A percentile compares a stretch with the other conserved stretches of the same genome.
Conservation (phyloP, 2,888 invertebrate genomes). For the Netelia fuscicornis region DNA sequence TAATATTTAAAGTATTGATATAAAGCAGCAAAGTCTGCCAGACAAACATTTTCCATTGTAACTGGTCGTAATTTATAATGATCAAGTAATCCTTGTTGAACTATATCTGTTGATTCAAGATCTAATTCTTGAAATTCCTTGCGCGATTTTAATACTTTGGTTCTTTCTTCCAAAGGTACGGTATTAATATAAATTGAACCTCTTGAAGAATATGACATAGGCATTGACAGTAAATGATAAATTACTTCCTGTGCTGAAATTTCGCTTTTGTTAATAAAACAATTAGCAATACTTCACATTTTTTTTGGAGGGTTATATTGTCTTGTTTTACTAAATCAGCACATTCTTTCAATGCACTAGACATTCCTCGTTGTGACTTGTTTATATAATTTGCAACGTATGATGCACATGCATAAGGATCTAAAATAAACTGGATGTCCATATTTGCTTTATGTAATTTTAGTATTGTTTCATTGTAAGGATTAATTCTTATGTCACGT, state of each 20-base stretch:
- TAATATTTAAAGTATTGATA: slow-evolving; percentile 22
- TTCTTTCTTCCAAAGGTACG: slow-evolving; percentile 21
- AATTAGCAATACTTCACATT: slow-evolving; percentile 47
- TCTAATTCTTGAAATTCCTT: slow-evolving; percentile 30
- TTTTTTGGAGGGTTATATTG: slow-evolving; percentile 39
- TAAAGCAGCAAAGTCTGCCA: slow-evolving; percentile 56
- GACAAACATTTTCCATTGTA: slow-evolving; percentile 45
- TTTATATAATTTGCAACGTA: slow-evolving; percentile 34
- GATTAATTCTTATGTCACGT: no score
- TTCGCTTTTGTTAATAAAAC: slow-evolving; percentile 42
- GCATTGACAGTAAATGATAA: slow-evolving; percentile 23
- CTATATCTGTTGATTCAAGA: slow-evolving; percentile 56
- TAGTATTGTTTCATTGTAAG: not conserved
- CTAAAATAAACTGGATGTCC: slow-evolving; percentile 36
- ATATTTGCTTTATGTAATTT: slow-evolving; percentile 45
- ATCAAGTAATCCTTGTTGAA: slow-evolving; percentile 40
- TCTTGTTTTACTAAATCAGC: slow-evolving; percentile 29
- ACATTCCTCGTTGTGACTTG: slow-evolving; percentile 28
- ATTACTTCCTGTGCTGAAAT: slow-evolving; percentile 28
- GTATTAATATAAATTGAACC: slow-evolving; percentile 30
- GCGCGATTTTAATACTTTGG: slow-evolving; percentile 20
- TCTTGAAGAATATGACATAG: slow-evolving; percentile 24
- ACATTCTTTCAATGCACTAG: slow-evolving; percentile 18
- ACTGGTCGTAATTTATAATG: slow-evolving; percentile 51
- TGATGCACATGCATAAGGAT: slow-evolving; percentile 48